A percentile compares a stretch with the other conserved stretches of the same genome.
Conservation (phyloP, 2,113 vertebrate genomes). For the Haliaeetus leucogaster region DNA sequence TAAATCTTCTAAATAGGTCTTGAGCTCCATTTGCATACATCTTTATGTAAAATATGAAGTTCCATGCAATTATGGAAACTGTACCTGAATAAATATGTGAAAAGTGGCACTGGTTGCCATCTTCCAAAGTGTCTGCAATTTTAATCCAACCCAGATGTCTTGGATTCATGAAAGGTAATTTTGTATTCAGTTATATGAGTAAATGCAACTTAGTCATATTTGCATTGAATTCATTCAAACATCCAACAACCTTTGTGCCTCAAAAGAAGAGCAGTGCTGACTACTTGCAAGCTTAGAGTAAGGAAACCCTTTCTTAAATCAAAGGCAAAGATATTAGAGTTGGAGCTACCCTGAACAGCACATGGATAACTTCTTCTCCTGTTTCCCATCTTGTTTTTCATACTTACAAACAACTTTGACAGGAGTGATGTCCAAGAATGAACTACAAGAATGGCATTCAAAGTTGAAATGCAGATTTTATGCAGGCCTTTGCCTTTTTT, state of each 20-base stretch:
- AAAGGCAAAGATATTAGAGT: not conserved
- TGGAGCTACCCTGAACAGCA: not conserved
- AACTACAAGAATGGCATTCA: not conserved
- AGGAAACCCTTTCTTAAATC: not conserved
- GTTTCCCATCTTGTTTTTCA: not conserved
- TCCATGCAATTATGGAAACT: not conserved
- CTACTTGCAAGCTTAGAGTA: not conserved
- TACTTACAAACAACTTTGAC: not conserved
- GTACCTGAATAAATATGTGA: not conserved
- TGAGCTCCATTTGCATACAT: constrained; percentile 23
- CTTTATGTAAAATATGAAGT: not conserved
- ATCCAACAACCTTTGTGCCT: not conserved
- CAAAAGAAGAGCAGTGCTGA: not conserved
- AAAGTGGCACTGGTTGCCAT: not conserved
- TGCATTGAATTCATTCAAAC: not conserved
- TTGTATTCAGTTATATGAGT: not conserved
- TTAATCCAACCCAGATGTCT: not conserved
- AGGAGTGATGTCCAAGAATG: not conserved
- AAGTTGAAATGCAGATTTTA: not conserved
- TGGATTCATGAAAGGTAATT: not conserved
- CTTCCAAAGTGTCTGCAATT: not conserved
- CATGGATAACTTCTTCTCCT: not conserved
- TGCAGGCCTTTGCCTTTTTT: not conserved
- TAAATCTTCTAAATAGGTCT: constrained; percentile 11
- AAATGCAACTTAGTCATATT: not conserved